Conservation (phyloP, 2,113 vertebrate species). For the Platysternon megacephalum region DNA sequence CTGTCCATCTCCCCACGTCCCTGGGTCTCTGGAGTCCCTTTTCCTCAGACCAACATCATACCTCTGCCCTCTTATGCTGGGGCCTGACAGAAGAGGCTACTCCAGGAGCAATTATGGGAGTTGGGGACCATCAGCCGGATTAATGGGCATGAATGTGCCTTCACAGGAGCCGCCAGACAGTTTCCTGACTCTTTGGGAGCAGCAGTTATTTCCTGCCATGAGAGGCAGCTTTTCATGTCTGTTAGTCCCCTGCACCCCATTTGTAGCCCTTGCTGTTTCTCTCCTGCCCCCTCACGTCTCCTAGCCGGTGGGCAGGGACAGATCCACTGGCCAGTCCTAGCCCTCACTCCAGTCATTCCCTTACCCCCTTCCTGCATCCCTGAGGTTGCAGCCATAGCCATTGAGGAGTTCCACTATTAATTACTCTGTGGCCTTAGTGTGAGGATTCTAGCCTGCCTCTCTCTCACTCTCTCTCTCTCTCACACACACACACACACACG, state of each 20-base stretch:
- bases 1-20: neutral
- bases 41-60: neutral
- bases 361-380: neutral
- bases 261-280: neutral
- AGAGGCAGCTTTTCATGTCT: neutral
- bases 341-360: neutral
- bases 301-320: neutral
- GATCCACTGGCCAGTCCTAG: neutral
- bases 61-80: neutral
- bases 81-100: neutral
- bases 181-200: neutral
- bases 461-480: no score
- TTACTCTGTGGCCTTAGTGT: neutral
- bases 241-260: neutral
- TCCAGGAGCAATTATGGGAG: neutral
- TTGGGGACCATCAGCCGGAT: neutral
- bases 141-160: neutral
- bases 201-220: neutral
- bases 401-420: neutral
- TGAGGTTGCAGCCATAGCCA: no score
- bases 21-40: neutral
- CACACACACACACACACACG: fast-evolving
- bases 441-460: neutral
- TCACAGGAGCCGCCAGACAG: neutral
- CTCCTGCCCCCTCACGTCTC: neutral